Conservation (phyloP, 2,888 invertebrate genomes). For the Tachina grossa region DNA sequence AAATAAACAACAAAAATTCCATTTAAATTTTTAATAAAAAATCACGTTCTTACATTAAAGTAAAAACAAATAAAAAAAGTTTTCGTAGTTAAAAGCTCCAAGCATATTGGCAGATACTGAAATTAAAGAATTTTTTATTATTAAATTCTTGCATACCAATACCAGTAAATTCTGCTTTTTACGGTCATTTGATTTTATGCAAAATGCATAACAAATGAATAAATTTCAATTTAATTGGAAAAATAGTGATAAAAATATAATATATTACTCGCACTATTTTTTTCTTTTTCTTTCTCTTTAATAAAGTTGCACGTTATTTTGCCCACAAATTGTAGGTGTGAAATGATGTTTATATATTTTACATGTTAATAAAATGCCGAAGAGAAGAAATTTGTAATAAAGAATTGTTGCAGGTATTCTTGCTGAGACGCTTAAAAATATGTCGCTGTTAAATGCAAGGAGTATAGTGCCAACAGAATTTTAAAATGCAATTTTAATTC, state of each 20-base stretch:
- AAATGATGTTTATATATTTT: slow-evolving; percentile 1
- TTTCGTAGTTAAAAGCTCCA: slow-evolving; percentile 13
- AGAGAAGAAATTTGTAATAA: background rate
- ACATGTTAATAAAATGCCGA: background rate
- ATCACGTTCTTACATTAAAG: slow-evolving; percentile 38
- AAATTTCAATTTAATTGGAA: slow-evolving; percentile 40
- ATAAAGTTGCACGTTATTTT: background rate
- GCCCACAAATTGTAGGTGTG: slow-evolving; percentile 5
- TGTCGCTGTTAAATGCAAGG: too few species aligned
- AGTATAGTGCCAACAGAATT: too few species aligned
- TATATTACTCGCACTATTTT: background rate
- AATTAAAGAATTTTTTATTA: background rate
- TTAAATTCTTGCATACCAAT: slow-evolving; percentile 6
- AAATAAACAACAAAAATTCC: slow-evolving; percentile 10
- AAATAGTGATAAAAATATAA: slow-evolving; percentile 8
- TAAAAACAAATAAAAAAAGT: background rate
- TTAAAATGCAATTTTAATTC: too few species aligned
- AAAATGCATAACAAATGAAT: slow-evolving; percentile 34
- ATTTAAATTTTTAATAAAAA: slow-evolving; percentile 24
- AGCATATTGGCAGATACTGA: background rate
- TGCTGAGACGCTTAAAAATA: too few species aligned
- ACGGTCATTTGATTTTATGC: slow-evolving; percentile 38
- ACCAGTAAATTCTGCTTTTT: slow-evolving; percentile 23
- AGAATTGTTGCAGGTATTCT: too few species aligned
- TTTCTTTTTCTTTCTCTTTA: background rate